These are phyloP conservation scores for Pterocles orientalis DNA, from an alignment of 2,113 vertebrate species.

Conservation along the genomic window DNA sequence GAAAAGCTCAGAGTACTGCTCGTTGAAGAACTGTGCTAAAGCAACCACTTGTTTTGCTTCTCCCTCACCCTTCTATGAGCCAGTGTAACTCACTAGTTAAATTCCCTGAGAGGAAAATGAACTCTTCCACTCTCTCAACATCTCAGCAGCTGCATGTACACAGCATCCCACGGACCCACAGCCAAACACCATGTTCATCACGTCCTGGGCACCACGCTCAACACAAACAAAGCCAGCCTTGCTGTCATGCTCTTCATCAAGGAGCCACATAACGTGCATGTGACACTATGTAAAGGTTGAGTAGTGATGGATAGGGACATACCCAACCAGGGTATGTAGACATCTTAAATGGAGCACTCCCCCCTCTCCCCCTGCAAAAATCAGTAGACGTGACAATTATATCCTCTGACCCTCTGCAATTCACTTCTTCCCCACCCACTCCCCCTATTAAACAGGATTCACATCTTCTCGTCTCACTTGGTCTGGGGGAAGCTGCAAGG, in stretches of 20 bases:
- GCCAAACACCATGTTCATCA: accelerated
- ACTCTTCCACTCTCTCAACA: not conserved
- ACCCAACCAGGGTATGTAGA: not conserved
- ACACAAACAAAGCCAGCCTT: not conserved
- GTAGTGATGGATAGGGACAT: not conserved
- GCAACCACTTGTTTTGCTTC: not conserved
- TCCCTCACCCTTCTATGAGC: not conserved
- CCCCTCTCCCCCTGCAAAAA: not conserved
- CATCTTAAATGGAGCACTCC: not conserved
- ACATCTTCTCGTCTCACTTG: not conserved
- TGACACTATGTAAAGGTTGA: accelerated
- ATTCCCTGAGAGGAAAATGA: not conserved
- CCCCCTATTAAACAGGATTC: not conserved
- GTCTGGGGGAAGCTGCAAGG: not conserved
- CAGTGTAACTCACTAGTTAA: not conserved
- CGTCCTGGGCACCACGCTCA: not conserved
- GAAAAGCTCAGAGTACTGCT: not conserved
- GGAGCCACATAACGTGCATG: accelerated
- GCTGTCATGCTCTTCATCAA: not conserved
- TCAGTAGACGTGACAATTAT: accelerated
- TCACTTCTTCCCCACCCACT: not conserved
- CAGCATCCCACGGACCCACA: not conserved
- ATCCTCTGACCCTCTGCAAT: not conserved
- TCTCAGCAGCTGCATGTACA: not conserved
- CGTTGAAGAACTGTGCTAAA: not conserved